Percentiles rank a stretch among this genome's conserved stretches.
Evolutionary conservation across 2,113 vertebrate species (phyloP).

Genomic region (Sander lucioperca): DNA sequence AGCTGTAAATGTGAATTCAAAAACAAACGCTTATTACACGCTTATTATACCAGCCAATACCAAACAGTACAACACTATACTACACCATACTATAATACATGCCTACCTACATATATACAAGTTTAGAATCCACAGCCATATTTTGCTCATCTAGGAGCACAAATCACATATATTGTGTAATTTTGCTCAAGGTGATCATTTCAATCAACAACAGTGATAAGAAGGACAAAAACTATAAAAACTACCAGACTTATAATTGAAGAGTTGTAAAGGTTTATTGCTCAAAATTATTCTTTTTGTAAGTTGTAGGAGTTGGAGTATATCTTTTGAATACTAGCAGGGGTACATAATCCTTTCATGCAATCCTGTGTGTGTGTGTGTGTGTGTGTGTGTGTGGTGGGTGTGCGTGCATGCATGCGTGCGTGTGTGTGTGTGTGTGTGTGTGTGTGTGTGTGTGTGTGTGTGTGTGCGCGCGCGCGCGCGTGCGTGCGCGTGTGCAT

Average conservation of each 20-base stretch:
- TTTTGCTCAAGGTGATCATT: background rate
- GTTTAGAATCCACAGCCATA: background rate
- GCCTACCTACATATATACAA: background rate
- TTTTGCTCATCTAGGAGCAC: background rate
- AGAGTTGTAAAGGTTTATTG: background rate
- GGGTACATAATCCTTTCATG: background rate
- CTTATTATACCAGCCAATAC: background rate
- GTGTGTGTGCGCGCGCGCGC: background rate
- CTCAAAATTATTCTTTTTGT: background rate
- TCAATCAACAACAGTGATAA: background rate
- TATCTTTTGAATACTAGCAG: background rate
- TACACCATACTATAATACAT: background rate
- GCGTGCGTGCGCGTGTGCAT: too few species aligned
- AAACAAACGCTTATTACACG: too few species aligned
- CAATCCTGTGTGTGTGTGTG: background rate
- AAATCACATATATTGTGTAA: too few species aligned
- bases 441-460: background rate
- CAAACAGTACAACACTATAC: background rate
- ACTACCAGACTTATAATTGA: background rate
- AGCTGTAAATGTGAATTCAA: background rate
- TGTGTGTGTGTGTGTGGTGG: too few species aligned
- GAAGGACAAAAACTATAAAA: background rate
- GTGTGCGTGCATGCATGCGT: too few species aligned
- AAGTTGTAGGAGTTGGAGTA: background rate
- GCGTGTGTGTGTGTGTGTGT: background rate